Conservation (phyloP, 2,797 vertebrate genomes). For the Malurus splendens region DNA sequence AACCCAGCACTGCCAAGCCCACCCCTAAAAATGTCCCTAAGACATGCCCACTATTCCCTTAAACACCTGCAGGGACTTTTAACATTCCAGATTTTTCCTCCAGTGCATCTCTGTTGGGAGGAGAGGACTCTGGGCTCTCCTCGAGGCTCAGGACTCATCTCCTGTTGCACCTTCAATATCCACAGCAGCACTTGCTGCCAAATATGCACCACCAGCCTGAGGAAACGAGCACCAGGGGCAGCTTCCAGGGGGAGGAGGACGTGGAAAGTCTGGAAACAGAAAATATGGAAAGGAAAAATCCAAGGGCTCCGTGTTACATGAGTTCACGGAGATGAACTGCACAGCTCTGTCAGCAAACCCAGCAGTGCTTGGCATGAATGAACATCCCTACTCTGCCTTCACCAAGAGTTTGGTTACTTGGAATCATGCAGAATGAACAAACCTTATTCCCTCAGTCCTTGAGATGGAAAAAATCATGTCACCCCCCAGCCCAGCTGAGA, state of each 20-base stretch:
- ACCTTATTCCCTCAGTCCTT: not conserved
- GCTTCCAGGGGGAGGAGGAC: not conserved
- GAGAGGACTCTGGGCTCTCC: not conserved
- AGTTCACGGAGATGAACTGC: not conserved
- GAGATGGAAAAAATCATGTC: not conserved
- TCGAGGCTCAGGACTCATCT: not conserved
- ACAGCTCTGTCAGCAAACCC: not conserved
- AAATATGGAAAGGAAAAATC: slow-evolving; percentile 2
- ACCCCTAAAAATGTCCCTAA: not conserved
- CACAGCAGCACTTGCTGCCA: not conserved
- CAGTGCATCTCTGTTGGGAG: fast-evolving
- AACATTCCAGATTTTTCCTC: not conserved
- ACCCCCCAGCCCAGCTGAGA: not conserved
- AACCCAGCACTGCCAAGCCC: not conserved
- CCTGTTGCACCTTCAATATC: not conserved
- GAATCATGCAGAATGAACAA: not conserved
- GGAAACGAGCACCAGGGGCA: not conserved
- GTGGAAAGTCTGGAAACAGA: slow-evolving; percentile 40
- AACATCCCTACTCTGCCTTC: not conserved
- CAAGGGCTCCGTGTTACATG: not conserved
- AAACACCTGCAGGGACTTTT: not conserved
- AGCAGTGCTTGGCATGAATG: not conserved
- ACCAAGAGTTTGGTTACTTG: not conserved
- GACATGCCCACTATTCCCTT: not conserved
- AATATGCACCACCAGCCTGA: not conserved